Percentiles rank a stretch among this genome's conserved stretches.
phyloP scores from a whole-genome alignment of 1,140 invertebrate species.

The Meloidogyne chitwoodi region DNA sequence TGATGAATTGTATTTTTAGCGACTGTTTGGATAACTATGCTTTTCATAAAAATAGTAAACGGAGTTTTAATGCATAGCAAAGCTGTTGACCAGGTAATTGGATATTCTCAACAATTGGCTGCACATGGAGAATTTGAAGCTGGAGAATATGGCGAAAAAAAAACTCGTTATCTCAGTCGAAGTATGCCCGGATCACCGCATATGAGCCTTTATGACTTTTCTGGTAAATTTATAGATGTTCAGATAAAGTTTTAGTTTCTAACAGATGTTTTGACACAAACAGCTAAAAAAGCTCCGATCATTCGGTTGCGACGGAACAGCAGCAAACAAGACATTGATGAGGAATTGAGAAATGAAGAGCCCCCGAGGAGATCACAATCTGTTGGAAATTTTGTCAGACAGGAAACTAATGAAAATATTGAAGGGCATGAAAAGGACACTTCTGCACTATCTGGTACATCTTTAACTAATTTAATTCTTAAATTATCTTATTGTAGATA shows the following conservation, averaged over 20 bases:
- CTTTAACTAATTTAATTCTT: neutral
- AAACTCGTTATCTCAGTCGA: neutral
- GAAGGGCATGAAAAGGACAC: neutral
- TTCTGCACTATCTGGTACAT: neutral
- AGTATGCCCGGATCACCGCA: neutral
- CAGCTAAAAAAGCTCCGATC: neutral
- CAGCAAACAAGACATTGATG: neutral
- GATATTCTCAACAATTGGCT: neutral
- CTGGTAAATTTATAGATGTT: neutral
- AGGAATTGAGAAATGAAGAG: neutral
- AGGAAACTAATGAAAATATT: neutral
- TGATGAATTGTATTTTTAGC: neutral
- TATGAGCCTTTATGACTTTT: neutral
- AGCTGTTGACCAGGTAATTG: neutral
- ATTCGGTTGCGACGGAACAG: neutral
- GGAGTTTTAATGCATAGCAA: conserved; percentile 13
- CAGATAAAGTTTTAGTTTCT: neutral
- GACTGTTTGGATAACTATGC: neutral
- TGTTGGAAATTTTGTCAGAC: neutral
- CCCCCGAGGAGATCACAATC: neutral
- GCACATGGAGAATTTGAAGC: neutral
- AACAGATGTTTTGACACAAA: neutral
- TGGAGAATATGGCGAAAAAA: neutral
- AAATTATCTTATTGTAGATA: neutral
- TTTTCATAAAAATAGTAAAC: conserved; percentile 16